Conservation (phyloP, 2,797 vertebrate genomes). For the Gastrophryne carolinensis region DNA sequence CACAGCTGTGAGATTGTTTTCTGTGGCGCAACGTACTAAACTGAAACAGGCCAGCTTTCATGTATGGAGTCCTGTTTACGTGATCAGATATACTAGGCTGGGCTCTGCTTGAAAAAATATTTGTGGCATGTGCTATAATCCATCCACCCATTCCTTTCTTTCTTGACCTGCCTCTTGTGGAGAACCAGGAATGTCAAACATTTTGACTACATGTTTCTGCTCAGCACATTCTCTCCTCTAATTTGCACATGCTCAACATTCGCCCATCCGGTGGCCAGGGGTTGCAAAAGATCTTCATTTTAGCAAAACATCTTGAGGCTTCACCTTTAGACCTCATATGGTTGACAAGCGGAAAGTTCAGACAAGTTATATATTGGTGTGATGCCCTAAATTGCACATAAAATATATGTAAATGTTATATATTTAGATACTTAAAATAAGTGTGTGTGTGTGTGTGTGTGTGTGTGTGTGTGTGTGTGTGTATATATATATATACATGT, state of each 20-base stretch:
- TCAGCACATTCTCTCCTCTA: conserved; percentile 58
- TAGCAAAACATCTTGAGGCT: conserved; percentile 24
- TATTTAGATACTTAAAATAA: no score
- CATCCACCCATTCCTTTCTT: conserved; percentile 72
- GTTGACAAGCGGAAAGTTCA: no score
- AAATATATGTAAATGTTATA: no score
- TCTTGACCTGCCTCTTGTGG: conserved; percentile 75
- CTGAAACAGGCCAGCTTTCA: conserved; percentile 4
- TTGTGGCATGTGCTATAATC: conserved; percentile 76
- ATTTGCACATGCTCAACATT: conserved; percentile 43
- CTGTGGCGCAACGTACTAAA: conserved; percentile 22
- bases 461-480: no score
- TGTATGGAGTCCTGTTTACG: conserved; percentile 60
- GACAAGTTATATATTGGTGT: no score
- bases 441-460: no score
- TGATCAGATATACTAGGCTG: conserved; percentile 61
- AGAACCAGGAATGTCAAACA: conserved; percentile 75
- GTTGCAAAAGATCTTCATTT: conserved; percentile 14
- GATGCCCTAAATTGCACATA: no score
- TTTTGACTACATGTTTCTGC: conserved; percentile 68
- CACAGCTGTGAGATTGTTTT: conserved; percentile 46
- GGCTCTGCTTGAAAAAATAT: conserved; percentile 71
- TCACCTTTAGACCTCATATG: no score
- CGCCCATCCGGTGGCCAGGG: conserved; percentile 23
- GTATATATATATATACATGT: no score